These are phyloP conservation scores for Yponomeuta sedellus DNA, from an alignment of 2,888 invertebrate genomes.

Conservation along the genomic window DNA sequence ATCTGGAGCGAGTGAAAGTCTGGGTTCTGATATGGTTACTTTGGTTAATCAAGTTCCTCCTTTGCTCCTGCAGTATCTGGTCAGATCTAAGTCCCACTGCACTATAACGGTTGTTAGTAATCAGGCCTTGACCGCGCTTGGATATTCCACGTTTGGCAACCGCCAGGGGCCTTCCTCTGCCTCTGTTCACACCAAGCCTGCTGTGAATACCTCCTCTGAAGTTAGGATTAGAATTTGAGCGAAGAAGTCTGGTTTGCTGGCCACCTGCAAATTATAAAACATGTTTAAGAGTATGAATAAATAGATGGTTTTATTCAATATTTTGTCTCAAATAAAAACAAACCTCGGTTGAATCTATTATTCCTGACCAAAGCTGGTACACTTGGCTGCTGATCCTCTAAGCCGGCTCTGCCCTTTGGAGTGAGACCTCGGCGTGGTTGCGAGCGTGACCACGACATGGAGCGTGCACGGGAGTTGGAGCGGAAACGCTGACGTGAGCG, in stretches of 20 bases:
- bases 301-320: no score
- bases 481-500: constrained; percentile 34
- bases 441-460: constrained; percentile 46
- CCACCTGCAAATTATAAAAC: constrained; percentile 38
- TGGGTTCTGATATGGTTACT: constrained; percentile 60
- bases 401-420: constrained; percentile 59
- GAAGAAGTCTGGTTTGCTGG: constrained; percentile 40
- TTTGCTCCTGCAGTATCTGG: constrained; percentile 58
- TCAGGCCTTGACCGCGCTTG: constrained; percentile 60
- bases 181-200: constrained; percentile 54
- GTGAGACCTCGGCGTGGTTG: constrained; percentile 47
- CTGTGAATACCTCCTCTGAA: constrained; percentile 48
- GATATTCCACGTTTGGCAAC: constrained; percentile 62
- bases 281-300: neutral
- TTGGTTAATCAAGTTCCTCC: constrained; percentile 41
- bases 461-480: constrained; percentile 46
- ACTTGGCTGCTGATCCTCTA: constrained; percentile 41
- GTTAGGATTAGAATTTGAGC: constrained; percentile 48
- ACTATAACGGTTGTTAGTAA: constrained; percentile 55
- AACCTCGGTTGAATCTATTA: constrained; percentile 38
- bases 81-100: constrained; percentile 66
- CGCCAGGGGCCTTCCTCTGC: constrained; percentile 54
- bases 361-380: constrained; percentile 48
- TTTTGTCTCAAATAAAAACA: neutral
- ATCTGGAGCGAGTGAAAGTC: constrained; percentile 60